Evolutionary conservation across 2,888 invertebrate genomes (phyloP), one percentile per base, ranked within the genome.

Genomic region (Drosophila trichaetosa): DNA sequence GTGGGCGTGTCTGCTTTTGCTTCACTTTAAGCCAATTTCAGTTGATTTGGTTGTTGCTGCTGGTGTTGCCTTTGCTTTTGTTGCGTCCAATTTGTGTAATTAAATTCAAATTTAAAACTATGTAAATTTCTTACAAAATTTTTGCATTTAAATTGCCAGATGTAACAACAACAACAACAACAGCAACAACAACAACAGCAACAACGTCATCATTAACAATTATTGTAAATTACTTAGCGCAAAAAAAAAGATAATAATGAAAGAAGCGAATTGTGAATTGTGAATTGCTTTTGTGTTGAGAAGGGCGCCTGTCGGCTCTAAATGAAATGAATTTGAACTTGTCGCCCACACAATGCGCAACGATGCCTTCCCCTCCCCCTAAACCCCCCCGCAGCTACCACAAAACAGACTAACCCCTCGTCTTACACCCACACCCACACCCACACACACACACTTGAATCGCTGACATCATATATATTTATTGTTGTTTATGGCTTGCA

Each of bases 101-200:
- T 90, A 84, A 87, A 87, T 87, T 87, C 82, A 90, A 87, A 87
- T 90, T 89, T 90, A 73, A 83, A 72, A 72, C 87, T 80, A 87
- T 89, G 88, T 69, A 82, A 82, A 87, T 84, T 84, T 87, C 79
- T 76, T 80, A 80, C 83, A 87, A 82, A 73, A 80, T 16, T 83
- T 90, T 90, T 89, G 82, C 90, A 89, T 84, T 87, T 79, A 73
- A 86, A 90, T 90, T 79, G 87, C 69, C 21, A 46, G 61, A 69
- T 52, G 53, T 59, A 73, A 54, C 56, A 69, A 49, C 40, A 61
- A 18, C 48, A 69, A n/a, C 36, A 73, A 7, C 52, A 66, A 29
- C 31, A 67, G n/a, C 46, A 77, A 2, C 24, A 73, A 7, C 48
- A 66, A 36, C 38, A 57, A n/a, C 27, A 69, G 36, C 61, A 69